Base-by-base conservation (phyloP, 1,140 invertebrate species). In the Paracyclopina nana region DNA sequence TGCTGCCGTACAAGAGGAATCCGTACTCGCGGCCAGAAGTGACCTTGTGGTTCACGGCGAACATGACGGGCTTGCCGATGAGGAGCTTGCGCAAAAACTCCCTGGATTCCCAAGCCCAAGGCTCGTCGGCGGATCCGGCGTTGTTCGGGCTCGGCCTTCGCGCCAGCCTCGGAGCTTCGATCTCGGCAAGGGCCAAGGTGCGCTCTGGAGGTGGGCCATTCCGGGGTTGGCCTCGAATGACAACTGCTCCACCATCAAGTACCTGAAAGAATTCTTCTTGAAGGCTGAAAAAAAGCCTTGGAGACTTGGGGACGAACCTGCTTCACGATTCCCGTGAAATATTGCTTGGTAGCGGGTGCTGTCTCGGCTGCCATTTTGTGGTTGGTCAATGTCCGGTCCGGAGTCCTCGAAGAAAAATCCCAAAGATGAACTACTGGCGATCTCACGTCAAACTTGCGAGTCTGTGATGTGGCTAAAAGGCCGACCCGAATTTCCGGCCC, bases 51-150 rank as follows among this genome's bases (percentile, higher is more conserved):
- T 70, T 70, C 70, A 52, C 81, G 22, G 75, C 69, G 16, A 66
- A 68, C 22, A 72, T 60, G 44, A 73, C 80, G 58, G 85, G 78
- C 64, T 86, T 78, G 3, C 87, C 87, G 60, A 97, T 77, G 6
- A 95, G 61, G 61, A 87, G 90, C 60, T 90, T 87, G 24, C 91
- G 71, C 25, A 97, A 65, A 63, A 79, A 95, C 68, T 97, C 91
- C 53, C 91, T 72, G 0, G 90, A 82, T 65, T 96, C 88, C 86
- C 88, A 97, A 1, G 87, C 88, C 70, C 74, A 97, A 6, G 90
- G 82, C 65, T 92, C 85, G 69, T 92, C 88, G 63, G 78, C 79
- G 44, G 76, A 78, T 61, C 77, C 78, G 20, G 56, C 58, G 60
- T 70, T 70, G 57, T 53, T 56, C 12, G 31, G 24, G 14, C 54